Conservation (phyloP, 2,113 vertebrate genomes). For the Abramis brama region DNA sequence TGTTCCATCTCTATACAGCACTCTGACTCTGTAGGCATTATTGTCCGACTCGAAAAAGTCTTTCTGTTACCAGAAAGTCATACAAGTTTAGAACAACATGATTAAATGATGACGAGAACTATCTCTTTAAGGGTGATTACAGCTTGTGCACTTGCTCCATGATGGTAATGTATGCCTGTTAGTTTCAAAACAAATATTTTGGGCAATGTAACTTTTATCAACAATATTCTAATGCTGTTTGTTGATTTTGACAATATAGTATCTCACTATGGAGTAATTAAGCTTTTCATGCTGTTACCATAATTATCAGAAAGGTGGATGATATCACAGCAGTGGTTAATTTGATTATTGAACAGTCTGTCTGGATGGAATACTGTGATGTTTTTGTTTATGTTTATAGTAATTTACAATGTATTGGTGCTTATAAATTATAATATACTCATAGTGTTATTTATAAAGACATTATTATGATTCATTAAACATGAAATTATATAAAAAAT, state of each 20-base stretch:
- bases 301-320: constrained; percentile 22
- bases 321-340: constrained; percentile 28
- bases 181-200: background rate
- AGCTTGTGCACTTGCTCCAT: background rate
- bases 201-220: background rate
- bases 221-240: background rate
- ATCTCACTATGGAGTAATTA: constrained; percentile 16
- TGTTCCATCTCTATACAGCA: too few species aligned
- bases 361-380: background rate
- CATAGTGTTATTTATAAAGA: background rate
- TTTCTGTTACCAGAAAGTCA: too few species aligned
- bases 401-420: background rate
- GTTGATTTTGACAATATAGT: constrained; percentile 1
- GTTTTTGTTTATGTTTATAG: background rate
- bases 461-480: background rate
- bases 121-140: background rate
- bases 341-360: background rate
- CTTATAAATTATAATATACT: background rate
- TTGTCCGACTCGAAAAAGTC: too few species aligned
- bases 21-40: too few species aligned
- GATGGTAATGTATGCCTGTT: background rate
- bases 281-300: background rate
- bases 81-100: too few species aligned
- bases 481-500: background rate
- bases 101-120: background rate